These are phyloP conservation scores for Kradibia gibbosae DNA, from an alignment of 1,140 invertebrate species.

Conservation along the genomic window DNA sequence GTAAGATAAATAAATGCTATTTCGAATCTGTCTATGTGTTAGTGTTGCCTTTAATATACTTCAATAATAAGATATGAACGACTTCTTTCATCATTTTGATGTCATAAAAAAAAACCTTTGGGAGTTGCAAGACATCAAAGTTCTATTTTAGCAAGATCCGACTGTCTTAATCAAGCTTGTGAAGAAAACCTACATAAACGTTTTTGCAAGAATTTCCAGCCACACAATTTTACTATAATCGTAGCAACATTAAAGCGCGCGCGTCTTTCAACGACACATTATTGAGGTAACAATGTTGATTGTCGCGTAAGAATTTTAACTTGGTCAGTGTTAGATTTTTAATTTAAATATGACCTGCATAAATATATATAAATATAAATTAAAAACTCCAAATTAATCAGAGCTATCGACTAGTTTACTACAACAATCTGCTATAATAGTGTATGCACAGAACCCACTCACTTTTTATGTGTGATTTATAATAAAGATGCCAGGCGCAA, in stretches of 20 bases:
- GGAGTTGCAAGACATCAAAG: not conserved
- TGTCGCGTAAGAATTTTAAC: no score
- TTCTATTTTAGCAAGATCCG: slow-evolving; percentile 1
- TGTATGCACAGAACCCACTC: no score
- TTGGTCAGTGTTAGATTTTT: no score
- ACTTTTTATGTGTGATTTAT: not conserved
- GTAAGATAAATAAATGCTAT: not conserved
- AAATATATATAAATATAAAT: no score
- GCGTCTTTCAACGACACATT: not conserved
- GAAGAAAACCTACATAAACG: not conserved
- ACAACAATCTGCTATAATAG: no score
- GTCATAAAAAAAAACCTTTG: not conserved
- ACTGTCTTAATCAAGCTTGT: not conserved
- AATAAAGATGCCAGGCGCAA: not conserved
- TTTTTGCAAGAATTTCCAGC: not conserved
- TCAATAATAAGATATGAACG: not conserved
- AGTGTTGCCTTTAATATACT: not conserved
- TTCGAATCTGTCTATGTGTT: not conserved
- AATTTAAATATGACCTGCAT: no score
- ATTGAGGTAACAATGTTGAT: not conserved
- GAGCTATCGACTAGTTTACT: no score
- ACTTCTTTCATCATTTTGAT: not conserved
- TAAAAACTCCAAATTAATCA: no score
- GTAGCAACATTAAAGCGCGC: not conserved
- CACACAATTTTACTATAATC: not conserved